Conservation (phyloP, 1,140 invertebrate genomes). For the Ceratina japonica region DNA sequence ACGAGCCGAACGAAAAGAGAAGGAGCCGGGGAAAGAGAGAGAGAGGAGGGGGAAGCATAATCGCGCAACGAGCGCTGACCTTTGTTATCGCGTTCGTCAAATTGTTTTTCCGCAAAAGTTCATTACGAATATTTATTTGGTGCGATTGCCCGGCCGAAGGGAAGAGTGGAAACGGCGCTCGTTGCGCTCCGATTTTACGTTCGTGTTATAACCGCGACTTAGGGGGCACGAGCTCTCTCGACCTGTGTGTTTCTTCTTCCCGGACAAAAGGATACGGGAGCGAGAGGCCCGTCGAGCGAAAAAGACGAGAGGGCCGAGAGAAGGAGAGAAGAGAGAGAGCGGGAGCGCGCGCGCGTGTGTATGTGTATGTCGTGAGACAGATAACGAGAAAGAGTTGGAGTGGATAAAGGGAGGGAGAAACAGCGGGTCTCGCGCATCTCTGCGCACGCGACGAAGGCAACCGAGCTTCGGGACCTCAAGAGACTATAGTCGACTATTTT, state of each 20-base stretch:
- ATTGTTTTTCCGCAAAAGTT: conserved; percentile 49
- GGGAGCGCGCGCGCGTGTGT: neutral
- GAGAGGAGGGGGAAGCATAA: neutral
- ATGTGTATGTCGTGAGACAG: neutral
- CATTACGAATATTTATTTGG: conserved; percentile 16
- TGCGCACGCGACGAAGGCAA: conserved; percentile 54
- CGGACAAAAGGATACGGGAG: conserved; percentile 57
- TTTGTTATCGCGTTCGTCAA: conserved; percentile 34
- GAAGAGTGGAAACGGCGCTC: conserved; percentile 16
- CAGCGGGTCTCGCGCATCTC: conserved; percentile 49
- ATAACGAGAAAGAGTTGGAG: conserved; percentile 11
- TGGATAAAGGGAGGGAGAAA: conserved; percentile 17
- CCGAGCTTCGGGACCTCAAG: conserved; percentile 48
- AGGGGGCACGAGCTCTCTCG: conserved; percentile 52
- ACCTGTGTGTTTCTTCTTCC: conserved; percentile 57
- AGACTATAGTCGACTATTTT: conserved; percentile 61
- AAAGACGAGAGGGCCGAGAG: neutral
- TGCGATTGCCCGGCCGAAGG: neutral
- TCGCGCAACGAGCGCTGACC: conserved; percentile 41
- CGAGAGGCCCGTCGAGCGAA: conserved; percentile 9
- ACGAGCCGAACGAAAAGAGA: neutral
- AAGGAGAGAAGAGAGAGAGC: neutral
- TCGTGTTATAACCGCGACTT: conserved; percentile 23
- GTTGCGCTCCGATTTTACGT: conserved; percentile 35
- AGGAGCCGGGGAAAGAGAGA: neutral